A percentile compares a stretch with the other conserved stretches of the same genome.
Evolutionary conservation across 2,113 vertebrate species (phyloP).

Genomic region (Tenebrosternarchus preto): DNA sequence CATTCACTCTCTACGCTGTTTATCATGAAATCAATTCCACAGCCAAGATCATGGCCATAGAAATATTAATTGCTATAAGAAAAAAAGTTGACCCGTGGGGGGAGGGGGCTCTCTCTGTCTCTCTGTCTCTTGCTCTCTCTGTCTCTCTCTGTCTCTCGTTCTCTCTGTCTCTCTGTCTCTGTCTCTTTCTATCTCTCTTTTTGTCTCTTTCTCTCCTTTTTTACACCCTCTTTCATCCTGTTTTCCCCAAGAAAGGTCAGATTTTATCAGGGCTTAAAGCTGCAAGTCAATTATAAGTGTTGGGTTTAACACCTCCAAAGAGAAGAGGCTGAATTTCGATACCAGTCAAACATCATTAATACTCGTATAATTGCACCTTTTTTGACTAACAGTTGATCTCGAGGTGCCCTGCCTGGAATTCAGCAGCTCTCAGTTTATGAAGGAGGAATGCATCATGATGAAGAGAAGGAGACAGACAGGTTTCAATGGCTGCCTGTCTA

Average conservation of each 20-base stretch:
- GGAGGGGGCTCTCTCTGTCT: not conserved
- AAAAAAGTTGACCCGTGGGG: slow-evolving; percentile 55
- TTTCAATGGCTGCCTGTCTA: slow-evolving; percentile 24
- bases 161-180: not conserved
- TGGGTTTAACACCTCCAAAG: not conserved
- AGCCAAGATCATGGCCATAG: slow-evolving; percentile 70
- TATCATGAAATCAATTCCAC: slow-evolving; percentile 73
- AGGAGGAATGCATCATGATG: not conserved
- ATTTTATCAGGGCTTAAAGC: not conserved
- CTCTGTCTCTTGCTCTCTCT: slow-evolving; percentile 48
- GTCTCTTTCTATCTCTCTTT: not conserved
- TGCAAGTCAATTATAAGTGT: not conserved
- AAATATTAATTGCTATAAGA: slow-evolving; percentile 69
- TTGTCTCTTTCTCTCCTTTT: not conserved
- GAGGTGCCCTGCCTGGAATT: not conserved
- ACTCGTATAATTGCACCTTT: not conserved
- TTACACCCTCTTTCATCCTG: too few relatives aligned
- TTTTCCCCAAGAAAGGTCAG: not conserved
- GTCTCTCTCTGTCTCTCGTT: not conserved
- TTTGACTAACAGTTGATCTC: not conserved
- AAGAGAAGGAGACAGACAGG: slow-evolving; percentile 9
- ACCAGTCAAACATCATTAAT: not conserved
- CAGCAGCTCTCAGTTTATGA: slow-evolving; percentile 1
- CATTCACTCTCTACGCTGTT: slow-evolving; percentile 74
- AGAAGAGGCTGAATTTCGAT: not conserved